Conservation (phyloP, 2,113 vertebrate species). For the Ceyx margarethae region DNA sequence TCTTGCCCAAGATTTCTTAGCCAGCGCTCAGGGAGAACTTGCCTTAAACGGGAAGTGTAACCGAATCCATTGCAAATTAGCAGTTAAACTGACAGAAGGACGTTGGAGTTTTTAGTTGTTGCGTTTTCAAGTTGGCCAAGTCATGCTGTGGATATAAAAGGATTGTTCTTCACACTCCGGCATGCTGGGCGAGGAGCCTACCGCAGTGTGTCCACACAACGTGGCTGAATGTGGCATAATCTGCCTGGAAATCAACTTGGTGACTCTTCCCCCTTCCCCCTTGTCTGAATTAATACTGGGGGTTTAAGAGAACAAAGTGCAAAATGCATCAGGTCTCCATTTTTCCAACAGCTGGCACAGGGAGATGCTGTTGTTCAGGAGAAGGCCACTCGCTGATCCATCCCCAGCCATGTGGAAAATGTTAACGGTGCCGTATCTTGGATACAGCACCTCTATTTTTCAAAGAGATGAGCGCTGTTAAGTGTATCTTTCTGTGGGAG, state of each 20-base stretch:
- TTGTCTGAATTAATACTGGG: background rate
- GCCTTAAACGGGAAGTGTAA: slow-evolving; percentile 63
- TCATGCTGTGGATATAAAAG: slow-evolving; percentile 48
- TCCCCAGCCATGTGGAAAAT: slow-evolving; percentile 42
- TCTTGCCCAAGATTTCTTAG: slow-evolving; percentile 64
- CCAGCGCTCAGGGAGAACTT: slow-evolving; percentile 11
- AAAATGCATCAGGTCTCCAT: background rate
- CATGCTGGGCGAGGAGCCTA: slow-evolving; percentile 19
- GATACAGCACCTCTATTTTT: slow-evolving; percentile 53
- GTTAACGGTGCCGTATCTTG: background rate
- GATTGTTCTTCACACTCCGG: slow-evolving; percentile 39
- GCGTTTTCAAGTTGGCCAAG: slow-evolving; percentile 23
- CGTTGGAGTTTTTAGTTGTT: slow-evolving; percentile 50
- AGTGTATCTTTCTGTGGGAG: slow-evolving; percentile 16
- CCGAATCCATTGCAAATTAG: slow-evolving; percentile 59
- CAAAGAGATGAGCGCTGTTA: slow-evolving; percentile 2
- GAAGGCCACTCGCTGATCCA: slow-evolving; percentile 31
- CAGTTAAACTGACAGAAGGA: slow-evolving; percentile 69
- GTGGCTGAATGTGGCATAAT: background rate
- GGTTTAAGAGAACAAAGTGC: background rate
- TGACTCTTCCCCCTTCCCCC: background rate
- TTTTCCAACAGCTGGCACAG: slow-evolving; percentile 4
- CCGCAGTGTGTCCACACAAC: background rate
- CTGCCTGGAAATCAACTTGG: slow-evolving; percentile 16
- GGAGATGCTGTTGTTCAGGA: slow-evolving; percentile 12